Evolutionary conservation across 2,888 invertebrate genomes (phyloP), one percentile per base, ranked within the genome.

Genomic region (Hyposoter didymator): DNA sequence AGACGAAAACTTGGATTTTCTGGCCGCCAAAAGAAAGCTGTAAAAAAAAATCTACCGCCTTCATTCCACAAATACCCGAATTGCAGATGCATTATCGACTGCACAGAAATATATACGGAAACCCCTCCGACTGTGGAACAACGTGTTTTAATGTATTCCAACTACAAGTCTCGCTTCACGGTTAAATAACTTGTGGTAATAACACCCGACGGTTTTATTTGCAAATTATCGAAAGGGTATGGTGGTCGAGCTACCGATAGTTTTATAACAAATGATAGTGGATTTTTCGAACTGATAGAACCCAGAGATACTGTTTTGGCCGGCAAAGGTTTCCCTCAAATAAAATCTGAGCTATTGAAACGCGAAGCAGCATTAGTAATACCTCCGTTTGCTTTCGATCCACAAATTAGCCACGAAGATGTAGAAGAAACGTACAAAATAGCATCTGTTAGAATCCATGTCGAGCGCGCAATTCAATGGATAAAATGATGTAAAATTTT

Each of bases 1-100:
- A 84, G 2, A 87, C 86, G 0, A 82, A 84, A 86, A 86, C 80
- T 22, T 87, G 86, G 87, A 78, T 88, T 52, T 88, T 88, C 78
- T 88, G 87, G 87, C 87, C 86, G 1, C 85, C 87, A 14, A 85
- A 39, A 55, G 86, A 86, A 78, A 82, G 80, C 84, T 1, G 32
- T 32, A 32, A 82, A 85, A 70, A 82, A 78, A 79, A 87, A 32
- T 64, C 45, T 87, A 32, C 87, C n/a, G n/a, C n/a, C n/a, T n/a
- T n/a, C n/a, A n/a, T n/a, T n/a, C n/a, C n/a, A n/a, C n/a, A n/a
- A n/a, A 49, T 49, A 49, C n/a, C 49, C 49, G 49, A 49, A 49
- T 49, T 49, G 49, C 49, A 49, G 49, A 49, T 49, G 49, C 49
- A 86, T 84, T 6, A 88, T 88, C 4, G 83, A 88, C 76, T 88